Percentiles rank a stretch among this genome's conserved stretches.
Conservation (phyloP, 2,113 vertebrate genomes). For the Heterocephalus glaber region DNA sequence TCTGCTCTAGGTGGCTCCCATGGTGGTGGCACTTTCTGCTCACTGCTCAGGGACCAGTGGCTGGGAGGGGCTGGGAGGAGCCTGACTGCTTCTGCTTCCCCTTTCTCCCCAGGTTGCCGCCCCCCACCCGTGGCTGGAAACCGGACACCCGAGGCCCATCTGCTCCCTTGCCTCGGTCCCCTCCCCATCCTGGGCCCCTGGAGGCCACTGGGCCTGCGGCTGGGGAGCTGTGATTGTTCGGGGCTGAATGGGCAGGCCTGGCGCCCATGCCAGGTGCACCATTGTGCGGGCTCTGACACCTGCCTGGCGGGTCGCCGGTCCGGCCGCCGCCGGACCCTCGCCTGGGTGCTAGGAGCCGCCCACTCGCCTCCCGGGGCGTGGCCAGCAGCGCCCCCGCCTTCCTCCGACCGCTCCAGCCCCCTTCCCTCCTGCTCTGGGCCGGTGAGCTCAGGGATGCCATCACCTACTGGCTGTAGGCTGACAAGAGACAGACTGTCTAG, state of each 20-base stretch:
- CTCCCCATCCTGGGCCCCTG: slow-evolving; percentile 51
- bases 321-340: neutral
- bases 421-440: neutral
- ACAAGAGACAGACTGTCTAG: neutral
- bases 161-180: slow-evolving; percentile 55
- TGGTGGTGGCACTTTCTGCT: neutral
- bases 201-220: slow-evolving; percentile 50
- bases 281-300: slow-evolving; percentile 74
- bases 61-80: neutral
- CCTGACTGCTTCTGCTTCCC: neutral
- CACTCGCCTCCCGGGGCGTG: neutral
- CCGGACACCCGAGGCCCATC: slow-evolving; percentile 69
- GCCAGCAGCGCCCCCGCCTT: neutral
- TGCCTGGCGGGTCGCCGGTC: slow-evolving; percentile 61
- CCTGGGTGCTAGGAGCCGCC: neutral
- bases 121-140: slow-evolving; percentile 58
- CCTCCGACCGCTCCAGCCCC: too few relatives aligned
- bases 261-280: slow-evolving; percentile 76
- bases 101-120: neutral
- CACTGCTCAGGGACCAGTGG: neutral
- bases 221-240: slow-evolving; percentile 70
- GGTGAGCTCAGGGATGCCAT: neutral
- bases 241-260: slow-evolving; percentile 72
- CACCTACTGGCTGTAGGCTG: neutral
- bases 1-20: neutral